Percentiles rank a stretch among this genome's conserved stretches.
These are phyloP conservation scores for Halichoerus grypus DNA, from an alignment of 2,113 vertebrate species.

Conservation along the genomic window DNA sequence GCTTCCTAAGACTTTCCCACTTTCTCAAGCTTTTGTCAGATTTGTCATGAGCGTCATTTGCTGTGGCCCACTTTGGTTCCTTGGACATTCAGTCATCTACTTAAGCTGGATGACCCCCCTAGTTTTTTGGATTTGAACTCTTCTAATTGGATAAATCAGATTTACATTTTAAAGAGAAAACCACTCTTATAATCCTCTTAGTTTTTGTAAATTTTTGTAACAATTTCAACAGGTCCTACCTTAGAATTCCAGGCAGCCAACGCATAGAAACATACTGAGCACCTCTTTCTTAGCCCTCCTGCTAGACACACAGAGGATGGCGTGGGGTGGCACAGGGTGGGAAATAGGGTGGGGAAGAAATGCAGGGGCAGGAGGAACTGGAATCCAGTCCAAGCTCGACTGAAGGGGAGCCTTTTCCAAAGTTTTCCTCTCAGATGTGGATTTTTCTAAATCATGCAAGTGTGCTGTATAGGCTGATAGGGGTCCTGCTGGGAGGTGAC, in stretches of 20 bases:
- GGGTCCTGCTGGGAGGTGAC: background rate
- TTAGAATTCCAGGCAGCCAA: constrained; percentile 1
- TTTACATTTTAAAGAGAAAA: constrained; percentile 37
- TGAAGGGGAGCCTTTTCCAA: background rate
- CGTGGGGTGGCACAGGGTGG: background rate
- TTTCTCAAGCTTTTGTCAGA: constrained; percentile 62
- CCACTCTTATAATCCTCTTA: background rate
- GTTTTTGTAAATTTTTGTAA: constrained; percentile 10
- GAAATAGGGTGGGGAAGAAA: background rate
- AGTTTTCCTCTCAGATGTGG: background rate
- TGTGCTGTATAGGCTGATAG: background rate
- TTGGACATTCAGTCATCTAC: background rate
- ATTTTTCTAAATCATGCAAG: background rate
- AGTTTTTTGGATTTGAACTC: background rate
- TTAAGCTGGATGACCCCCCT: background rate
- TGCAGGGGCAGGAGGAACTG: background rate
- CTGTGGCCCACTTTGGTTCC: background rate
- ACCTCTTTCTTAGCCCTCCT: background rate
- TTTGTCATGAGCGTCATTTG: background rate
- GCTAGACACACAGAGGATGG: background rate
- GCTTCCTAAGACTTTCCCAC: background rate
- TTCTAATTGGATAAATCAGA: constrained; percentile 17
- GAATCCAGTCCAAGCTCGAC: background rate
- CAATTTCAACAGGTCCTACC: background rate
- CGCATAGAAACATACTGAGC: background rate